Percentiles rank a stretch among this genome's conserved stretches.
Evolutionary conservation across 2,888 invertebrate genomes (phyloP).

Genomic region (Sisyra nigra): DNA sequence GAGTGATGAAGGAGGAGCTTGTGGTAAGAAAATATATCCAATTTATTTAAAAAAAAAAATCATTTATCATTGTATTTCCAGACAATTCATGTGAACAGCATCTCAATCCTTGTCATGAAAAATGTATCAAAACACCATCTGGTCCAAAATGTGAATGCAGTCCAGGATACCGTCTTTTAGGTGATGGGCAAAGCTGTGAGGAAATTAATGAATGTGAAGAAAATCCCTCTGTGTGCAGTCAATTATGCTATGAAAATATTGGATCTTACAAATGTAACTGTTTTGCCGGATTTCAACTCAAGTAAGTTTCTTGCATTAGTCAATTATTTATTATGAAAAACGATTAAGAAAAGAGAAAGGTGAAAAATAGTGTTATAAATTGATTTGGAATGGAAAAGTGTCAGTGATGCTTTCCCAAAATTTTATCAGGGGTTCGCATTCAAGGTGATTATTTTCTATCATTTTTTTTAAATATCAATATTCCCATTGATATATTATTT

Average conservation of each 20-base stretch:
- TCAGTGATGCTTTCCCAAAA: no score
- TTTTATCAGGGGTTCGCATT: no score
- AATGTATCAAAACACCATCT: conserved; percentile 44
- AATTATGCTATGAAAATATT: conserved; percentile 37
- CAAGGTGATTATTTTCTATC: no score
- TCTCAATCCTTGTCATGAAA: conserved; percentile 33
- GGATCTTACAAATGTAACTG: conserved; percentile 45
- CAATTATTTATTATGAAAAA: background rate
- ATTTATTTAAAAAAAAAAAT: conserved; percentile 2
- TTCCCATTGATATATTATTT: no score
- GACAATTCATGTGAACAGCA: conserved; percentile 26
- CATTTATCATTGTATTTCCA: conserved; percentile 13
- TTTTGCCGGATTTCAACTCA: conserved; percentile 37
- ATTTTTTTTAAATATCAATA: no score
- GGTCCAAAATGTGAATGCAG: conserved; percentile 51
- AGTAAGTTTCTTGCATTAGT: conserved; percentile 21
- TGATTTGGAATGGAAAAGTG: no score
- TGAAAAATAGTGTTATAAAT: no score
- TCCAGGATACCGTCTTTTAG: conserved; percentile 35
- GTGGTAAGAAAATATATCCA: conserved; percentile 31
- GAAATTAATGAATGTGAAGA: conserved; percentile 58
- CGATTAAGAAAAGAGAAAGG: no score
- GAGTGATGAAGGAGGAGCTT: conserved; percentile 51
- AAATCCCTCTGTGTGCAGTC: conserved; percentile 41
- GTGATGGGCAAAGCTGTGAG: conserved; percentile 37